Base-by-base conservation (phyloP, 2,113 vertebrate genomes). In the Rousettus leschenaultii region DNA sequence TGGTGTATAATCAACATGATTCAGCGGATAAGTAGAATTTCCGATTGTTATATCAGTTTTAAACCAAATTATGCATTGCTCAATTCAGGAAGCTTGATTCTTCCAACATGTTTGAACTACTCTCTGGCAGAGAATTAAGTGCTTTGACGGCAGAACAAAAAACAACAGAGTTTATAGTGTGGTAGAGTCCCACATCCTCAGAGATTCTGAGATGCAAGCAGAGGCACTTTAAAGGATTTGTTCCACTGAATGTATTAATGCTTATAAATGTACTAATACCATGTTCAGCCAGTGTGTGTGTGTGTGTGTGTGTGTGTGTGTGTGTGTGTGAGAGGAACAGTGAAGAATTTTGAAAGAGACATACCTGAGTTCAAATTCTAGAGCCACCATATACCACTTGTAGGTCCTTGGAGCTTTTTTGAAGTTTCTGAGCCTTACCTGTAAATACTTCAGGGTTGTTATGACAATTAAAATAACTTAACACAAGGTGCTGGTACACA, bases 21-120 rank as follows among this genome's bases (percentile, higher is more conserved):
- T 92, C 79, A 68, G 65, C 15, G 71, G 59, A 85, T 57, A 97
- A 68, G 48, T 18, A 91, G 71, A 94, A 96, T 95, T 97, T 95
- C 90, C 1, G 0, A 95, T 86, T 88, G 73, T 92, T 95, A 7
- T 80, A 86, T 95, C 74, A 40, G 68, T 96, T 95, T 96, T 95
- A 96, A 97, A 95, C 59, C 53, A 94, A 94, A 75, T 30, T 89
- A 84, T 83, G 5, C 45, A n/a, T 77, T 93, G 59, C 57, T 61
- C 65, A 80, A 74, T 84, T 96, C 84, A 87, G 45, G 84, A 97
- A 96, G 74, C 48, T 82, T 57, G 59, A 87, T 55, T 88, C 40
- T 90, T 96, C 87, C 87, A 90, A 86, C 11, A 77, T 87, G 75
- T 61, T 73, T 86, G 68, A 94, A 89, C 18, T 74, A 9, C 53